phyloP scores from a whole-genome alignment of 30 jellyfish, hydroid and myxozoan species.

The Clytia hemisphaerica region DNA sequence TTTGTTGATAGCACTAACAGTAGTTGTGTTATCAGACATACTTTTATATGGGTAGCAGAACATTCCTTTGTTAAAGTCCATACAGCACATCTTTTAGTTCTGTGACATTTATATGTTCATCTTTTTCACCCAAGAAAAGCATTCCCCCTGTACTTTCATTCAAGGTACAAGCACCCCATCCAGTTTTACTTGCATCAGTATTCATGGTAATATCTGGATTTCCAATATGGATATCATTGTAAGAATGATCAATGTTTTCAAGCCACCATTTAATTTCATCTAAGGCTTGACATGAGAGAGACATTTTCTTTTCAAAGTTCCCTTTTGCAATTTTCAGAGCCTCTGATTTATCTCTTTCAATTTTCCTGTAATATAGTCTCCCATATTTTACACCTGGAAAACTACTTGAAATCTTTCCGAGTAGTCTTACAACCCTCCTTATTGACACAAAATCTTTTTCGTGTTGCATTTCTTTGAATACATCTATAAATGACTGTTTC shows the following conservation, averaged over 20 bases:
- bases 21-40: slow-evolving; percentile 26
- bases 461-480: no score
- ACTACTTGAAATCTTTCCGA: not conserved
- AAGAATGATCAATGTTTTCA: not conserved
- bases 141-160: slow-evolving; percentile 8
- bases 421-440: slow-evolving; percentile 1
- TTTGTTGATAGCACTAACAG: slow-evolving; percentile 18
- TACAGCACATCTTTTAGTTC: slow-evolving; percentile 12
- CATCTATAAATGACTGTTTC: no score
- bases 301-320: slow-evolving; percentile 1
- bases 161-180: slow-evolving; percentile 25
- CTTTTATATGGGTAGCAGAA: not conserved
- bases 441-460: no score
- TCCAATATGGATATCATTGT: not conserved
- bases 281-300: not conserved
- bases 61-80: not conserved
- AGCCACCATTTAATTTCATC: slow-evolving; percentile 40
- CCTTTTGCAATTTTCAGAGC: slow-evolving; percentile 25
- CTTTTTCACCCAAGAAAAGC: slow-evolving; percentile 2
- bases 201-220: not conserved
- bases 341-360: slow-evolving; percentile 8
- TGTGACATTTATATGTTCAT: slow-evolving; percentile 20
- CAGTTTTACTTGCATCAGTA: slow-evolving; percentile 21
- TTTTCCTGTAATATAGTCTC: slow-evolving; percentile 24
- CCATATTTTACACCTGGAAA: slow-evolving; percentile 39